Conservation (phyloP, 1,140 invertebrate genomes). For the Brachystomella parvula region DNA sequence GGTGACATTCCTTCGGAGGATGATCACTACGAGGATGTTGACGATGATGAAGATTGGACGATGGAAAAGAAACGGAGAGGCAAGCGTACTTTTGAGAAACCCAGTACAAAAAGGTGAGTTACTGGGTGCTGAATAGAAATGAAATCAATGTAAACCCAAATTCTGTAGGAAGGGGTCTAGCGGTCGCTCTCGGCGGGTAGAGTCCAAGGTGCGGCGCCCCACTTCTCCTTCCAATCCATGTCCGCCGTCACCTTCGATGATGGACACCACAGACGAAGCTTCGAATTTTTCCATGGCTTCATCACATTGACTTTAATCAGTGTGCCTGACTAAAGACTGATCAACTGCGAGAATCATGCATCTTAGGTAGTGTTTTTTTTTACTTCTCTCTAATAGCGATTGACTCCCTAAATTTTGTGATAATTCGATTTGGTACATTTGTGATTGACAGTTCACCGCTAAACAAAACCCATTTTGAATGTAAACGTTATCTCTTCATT, state of each 20-base stretch:
- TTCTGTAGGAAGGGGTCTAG: neutral
- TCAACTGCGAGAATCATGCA: too few relatives aligned
- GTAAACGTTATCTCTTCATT: too few relatives aligned
- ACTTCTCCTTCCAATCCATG: neutral
- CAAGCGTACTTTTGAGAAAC: conserved; percentile 27
- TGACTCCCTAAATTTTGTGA: too few relatives aligned
- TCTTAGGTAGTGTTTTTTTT: too few relatives aligned
- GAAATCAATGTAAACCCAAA: neutral
- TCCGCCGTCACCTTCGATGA: neutral
- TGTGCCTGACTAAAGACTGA: too few relatives aligned
- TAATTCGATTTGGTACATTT: too few relatives aligned
- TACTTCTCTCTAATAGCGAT: too few relatives aligned
- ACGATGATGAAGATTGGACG: conserved; percentile 36
- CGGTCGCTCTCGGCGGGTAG: neutral
- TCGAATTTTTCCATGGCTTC: neutral
- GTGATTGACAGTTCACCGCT: too few relatives aligned
- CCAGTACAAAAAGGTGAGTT: conserved; percentile 24
- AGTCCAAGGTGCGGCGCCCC: neutral
- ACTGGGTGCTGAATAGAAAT: neutral
- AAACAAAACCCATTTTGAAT: too few relatives aligned
- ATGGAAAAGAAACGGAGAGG: conserved; percentile 32
- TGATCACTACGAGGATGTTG: conserved; percentile 37
- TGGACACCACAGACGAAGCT: neutral
- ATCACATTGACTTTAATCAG: neutral
- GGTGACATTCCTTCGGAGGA: conserved; percentile 42